Base-by-base conservation (phyloP, 2,888 invertebrate species). In the Melinaea marsaeus region DNA sequence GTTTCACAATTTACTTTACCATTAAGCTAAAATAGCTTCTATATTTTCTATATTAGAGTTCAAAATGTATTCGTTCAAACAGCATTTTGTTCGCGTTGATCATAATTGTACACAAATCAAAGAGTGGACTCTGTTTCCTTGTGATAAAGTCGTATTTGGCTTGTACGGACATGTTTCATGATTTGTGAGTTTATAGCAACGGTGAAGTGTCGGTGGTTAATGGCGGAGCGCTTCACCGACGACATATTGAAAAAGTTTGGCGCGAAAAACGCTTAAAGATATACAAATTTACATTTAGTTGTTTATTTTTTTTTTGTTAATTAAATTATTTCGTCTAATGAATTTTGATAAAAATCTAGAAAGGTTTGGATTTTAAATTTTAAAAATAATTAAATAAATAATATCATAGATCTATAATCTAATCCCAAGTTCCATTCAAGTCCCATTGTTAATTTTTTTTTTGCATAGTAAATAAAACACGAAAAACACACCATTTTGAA, bases 171-270 rank as follows among this genome's bases (percentile, higher is more conserved):
- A 84, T 83, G 83, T 89, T 89, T 88, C 88, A 90, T 90, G 90
- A 91, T 91, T 91, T 90, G 91, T 91, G 90, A 90, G 90, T 90
- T 91, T 90, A 90, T 90, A 89, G 88, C 86, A 81, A 86, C 89
- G 88, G 89, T 89, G 90, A 89, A 90, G 90, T 90, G 89, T 85
- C 87, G 88, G 88, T 85, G 88, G 87, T 88, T 90, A 89, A 89
- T 90, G 87, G 86, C 86, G 84, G 84, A 83, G 88, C 84, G 85
- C 83, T 86, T 83, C 84, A 83, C 83, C 78, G 79, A 78, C 85
- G 90, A 89, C 90, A 90, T 90, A 90, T 90, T 90, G 90, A 86
- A 90, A 90, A 90, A 90, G 83, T 89, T 90, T 84, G 83, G 83
- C 85, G 88, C 84, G 85, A 84, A 87, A 88, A 86, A 86, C 62